A percentile compares a stretch with the other conserved stretches of the same genome.
These are phyloP conservation scores for Pegea sp. DNA, from an alignment of 23 tunicate genomes.

Conservation along the genomic window DNA sequence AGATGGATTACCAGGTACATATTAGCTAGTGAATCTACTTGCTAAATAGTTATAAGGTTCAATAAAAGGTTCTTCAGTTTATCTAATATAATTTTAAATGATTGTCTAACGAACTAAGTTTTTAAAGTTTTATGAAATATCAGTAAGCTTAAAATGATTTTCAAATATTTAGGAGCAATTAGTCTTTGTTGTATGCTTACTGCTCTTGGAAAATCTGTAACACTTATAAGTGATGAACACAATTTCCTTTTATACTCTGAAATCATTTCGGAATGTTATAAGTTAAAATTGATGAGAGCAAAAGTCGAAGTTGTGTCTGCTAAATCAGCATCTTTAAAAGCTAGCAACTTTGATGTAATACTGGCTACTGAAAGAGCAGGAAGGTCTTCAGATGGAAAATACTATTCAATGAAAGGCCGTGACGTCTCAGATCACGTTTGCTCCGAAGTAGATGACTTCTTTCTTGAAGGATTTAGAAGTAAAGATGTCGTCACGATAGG, in stretches of 20 bases:
- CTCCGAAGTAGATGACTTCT: slow-evolving; percentile 31
- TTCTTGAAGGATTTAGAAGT: slow-evolving; percentile 18
- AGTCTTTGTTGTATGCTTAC: slow-evolving; percentile 49
- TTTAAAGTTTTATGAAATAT: too few species aligned
- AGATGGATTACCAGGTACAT: slow-evolving; percentile 76
- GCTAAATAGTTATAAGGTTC: too few species aligned
- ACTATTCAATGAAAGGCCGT: slow-evolving; percentile 52
- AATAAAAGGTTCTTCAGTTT: too few species aligned
- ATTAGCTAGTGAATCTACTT: too few species aligned
- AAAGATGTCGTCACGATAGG: slow-evolving; percentile 28
- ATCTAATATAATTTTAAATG: too few species aligned
- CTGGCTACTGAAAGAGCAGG: slow-evolving; percentile 54
- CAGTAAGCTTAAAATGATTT: too few species aligned
- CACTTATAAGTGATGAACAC: slow-evolving; percentile 21
- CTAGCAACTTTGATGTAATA: slow-evolving; percentile 22
- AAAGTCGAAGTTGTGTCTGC: slow-evolving; percentile 6
- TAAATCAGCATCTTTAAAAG: background rate
- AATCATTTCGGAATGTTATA: slow-evolving; percentile 7
- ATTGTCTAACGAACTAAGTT: too few species aligned
- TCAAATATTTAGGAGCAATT: slow-evolving; percentile 33
- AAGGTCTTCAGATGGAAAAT: slow-evolving; percentile 31
- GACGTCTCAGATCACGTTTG: slow-evolving; percentile 21
- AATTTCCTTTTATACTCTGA: slow-evolving; percentile 9
- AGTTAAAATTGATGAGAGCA: slow-evolving; percentile 2
- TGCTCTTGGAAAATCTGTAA: slow-evolving; percentile 26